phyloP scores from a whole-genome alignment of 2,113 vertebrate species.

The Colius striatus region DNA sequence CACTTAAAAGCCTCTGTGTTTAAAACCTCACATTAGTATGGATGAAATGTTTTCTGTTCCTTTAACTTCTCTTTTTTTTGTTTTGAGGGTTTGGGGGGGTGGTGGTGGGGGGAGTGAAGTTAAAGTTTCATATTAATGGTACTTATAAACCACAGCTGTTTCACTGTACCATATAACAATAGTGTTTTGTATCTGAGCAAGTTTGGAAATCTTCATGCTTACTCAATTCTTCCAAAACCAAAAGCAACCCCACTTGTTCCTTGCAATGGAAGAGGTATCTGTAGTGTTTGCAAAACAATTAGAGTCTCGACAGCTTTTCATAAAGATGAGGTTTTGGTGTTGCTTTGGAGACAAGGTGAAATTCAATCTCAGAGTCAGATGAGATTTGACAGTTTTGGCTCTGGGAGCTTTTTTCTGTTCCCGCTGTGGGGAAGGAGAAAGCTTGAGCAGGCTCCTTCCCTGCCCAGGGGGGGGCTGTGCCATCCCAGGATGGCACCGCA shows the following conservation, averaged over 20 bases:
- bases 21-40: constrained; percentile 51
- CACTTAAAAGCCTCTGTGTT: constrained; percentile 73
- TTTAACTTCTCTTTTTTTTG: constrained; percentile 44
- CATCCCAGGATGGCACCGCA: too few species aligned
- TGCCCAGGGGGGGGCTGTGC: too few species aligned
- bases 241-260: constrained; percentile 38
- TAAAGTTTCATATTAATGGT: constrained; percentile 3
- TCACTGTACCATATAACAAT: neutral
- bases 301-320: neutral
- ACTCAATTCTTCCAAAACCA: constrained; percentile 47
- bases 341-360: neutral
- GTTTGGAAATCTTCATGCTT: constrained; percentile 52
- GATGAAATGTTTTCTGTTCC: constrained; percentile 63
- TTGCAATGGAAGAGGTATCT: constrained; percentile 49
- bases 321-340: neutral
- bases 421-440: neutral
- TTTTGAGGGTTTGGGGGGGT: neutral
- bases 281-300: constrained; percentile 24
- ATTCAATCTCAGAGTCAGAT: neutral
- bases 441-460: neutral
- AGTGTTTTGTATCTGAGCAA: constrained; percentile 40
- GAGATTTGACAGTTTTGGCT: neutral
- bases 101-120: neutral
- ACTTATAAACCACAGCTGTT: constrained; percentile 58
- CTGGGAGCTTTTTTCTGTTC: neutral